phyloP scores from a whole-genome alignment of 2,888 invertebrate genomes.

The Cremastobaeus sp. region DNA sequence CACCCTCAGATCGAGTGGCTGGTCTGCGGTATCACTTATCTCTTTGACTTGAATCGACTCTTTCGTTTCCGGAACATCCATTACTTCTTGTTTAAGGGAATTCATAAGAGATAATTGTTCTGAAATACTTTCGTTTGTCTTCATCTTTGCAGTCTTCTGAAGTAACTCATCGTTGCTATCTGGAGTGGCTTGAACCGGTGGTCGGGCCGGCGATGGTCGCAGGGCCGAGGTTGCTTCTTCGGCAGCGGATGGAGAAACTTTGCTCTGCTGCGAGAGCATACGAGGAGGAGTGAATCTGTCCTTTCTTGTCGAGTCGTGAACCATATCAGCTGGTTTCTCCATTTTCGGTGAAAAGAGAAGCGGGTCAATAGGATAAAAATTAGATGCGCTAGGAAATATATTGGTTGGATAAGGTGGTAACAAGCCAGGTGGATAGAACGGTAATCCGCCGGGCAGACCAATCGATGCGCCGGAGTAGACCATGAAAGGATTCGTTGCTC shows the following conservation, averaged over 20 bases:
- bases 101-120: slow-evolving; percentile 14
- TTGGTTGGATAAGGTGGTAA: slow-evolving; percentile 81
- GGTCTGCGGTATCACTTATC: slow-evolving; percentile 63
- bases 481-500: slow-evolving; percentile 81
- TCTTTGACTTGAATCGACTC: neutral
- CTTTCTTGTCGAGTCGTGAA: slow-evolving; percentile 80
- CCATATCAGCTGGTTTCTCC: slow-evolving; percentile 79
- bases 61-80: slow-evolving; percentile 26
- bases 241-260: slow-evolving; percentile 84
- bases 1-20: slow-evolving; percentile 76
- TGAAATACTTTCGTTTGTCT: slow-evolving; percentile 35
- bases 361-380: slow-evolving; percentile 82
- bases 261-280: slow-evolving; percentile 78
- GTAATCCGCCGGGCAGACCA: slow-evolving; percentile 70
- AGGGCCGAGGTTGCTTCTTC: slow-evolving; percentile 83
- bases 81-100: slow-evolving; percentile 29
- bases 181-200: slow-evolving; percentile 75
- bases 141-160: slow-evolving; percentile 45
- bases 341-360: slow-evolving; percentile 83
- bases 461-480: slow-evolving; percentile 84
- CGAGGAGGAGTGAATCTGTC: slow-evolving; percentile 82
- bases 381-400: slow-evolving; percentile 80
- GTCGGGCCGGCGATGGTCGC: slow-evolving; percentile 84
- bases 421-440: slow-evolving; percentile 83
- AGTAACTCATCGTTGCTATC: slow-evolving; percentile 69